Percentiles rank a stretch among this genome's conserved stretches.
phyloP scores from a whole-genome alignment of 2,797 vertebrate species.

The Odontamblyopus lacepedii region DNA sequence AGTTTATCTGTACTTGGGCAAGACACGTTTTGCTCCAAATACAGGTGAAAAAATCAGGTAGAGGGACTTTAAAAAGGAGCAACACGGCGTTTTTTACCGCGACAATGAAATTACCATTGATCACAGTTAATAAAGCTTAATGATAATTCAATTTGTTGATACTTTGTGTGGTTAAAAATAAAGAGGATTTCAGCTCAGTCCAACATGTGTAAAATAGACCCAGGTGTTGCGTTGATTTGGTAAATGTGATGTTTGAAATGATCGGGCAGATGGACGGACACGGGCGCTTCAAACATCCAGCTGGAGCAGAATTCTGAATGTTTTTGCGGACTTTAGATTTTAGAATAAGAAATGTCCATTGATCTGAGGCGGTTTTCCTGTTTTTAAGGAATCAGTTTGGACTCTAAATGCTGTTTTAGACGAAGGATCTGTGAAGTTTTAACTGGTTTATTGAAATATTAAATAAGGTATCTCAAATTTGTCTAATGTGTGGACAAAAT shows the following conservation, averaged over 20 bases:
- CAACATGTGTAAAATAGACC: background rate
- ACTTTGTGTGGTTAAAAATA: slow-evolving; percentile 14
- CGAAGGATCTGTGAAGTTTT: no score
- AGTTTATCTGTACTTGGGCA: no score
- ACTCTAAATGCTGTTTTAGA: no score
- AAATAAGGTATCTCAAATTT: no score
- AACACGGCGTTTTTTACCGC: slow-evolving; percentile 47
- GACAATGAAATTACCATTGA: slow-evolving; percentile 56
- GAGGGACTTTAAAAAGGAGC: background rate
- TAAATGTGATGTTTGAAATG: slow-evolving; percentile 1
- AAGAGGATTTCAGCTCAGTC: slow-evolving; percentile 15
- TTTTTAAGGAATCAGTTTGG: no score
- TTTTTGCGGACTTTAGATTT: background rate
- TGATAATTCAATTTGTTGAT: slow-evolving; percentile 47
- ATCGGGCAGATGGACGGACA: slow-evolving; percentile 10
- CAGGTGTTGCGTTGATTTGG: background rate
- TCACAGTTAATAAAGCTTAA: slow-evolving; percentile 58
- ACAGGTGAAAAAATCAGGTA: no score
- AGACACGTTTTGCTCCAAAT: no score
- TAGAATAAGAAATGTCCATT: background rate
- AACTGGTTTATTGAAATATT: no score
- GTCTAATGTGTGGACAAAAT: no score
- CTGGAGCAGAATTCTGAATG: background rate
- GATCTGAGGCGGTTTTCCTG: background rate
- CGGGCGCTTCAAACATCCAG: slow-evolving; percentile 6